Base-by-base conservation (phyloP, 2,113 vertebrate genomes). In the Percina caprodes region DNA sequence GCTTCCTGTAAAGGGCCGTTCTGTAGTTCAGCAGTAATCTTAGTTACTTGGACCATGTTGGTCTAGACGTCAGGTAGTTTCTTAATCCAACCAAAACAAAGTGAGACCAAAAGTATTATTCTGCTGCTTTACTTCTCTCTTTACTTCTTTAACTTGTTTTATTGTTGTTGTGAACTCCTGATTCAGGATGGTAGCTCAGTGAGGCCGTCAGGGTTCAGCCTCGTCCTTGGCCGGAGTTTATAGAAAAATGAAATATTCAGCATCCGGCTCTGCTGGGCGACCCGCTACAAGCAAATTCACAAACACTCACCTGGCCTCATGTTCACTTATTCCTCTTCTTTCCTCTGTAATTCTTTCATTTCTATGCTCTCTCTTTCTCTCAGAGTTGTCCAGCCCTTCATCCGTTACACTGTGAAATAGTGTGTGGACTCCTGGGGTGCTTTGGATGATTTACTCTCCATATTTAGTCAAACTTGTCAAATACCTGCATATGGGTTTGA, bases 221-320 rank as follows among this genome's bases (percentile, higher is more conserved):
- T 65, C 54, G 85, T 87, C 85, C 87, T 89, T 89, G 89, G 77
- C 30, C 24, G 1, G 52, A 23, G 14, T 62, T 83, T 89, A 82
- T 65, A 61, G 63, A 24, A 48, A 48, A 39, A 89, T 87, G 70
- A 87, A 81, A 85, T 77, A 90, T 90, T 87, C 80, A 90, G 74
- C 8, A 52, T 66, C 55, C 48, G 3, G 42, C 46, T 30, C 59
- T 35, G 72, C 75, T 83, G 63, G 48, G 55, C 67, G 80, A 89
- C 85, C 78, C 45, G 59, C 77, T 52, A 30, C 58, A 5, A 58
- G 49, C 55, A 49, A 83, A 86, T 86, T 33, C 87, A 89, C 67
- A 79, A 86, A 71, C 70, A 74, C 45, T 58, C 0, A 82, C 75
- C 67, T 72, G 74, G 70, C 69, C 74, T 69, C 55, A 2, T 21